Evolutionary conservation across 2,113 vertebrate species (phyloP), one percentile per base, ranked within the genome.

Genomic region (Scomber japonicus): DNA sequence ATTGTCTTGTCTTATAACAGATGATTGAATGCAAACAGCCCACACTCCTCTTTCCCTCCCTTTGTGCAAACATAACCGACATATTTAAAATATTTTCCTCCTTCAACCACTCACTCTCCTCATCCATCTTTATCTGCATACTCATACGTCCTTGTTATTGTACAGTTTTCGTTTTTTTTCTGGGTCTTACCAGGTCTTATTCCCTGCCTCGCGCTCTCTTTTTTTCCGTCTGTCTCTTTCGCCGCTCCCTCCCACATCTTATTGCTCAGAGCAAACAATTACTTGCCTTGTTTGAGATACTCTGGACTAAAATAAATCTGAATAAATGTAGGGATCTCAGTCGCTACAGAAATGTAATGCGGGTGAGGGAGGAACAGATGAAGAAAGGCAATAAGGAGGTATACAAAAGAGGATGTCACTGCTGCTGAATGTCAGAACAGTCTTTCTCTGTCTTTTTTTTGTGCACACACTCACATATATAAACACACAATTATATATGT

Each of bases 181-280:
- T 68, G 59, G 71, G 49, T 78, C 75, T 83, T 60, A 63, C 55
- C 84, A 40, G 35, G 35, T 9, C 35, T 61, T 50, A 68, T 63
- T 75, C 45, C 35, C 51, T 14, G 49, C 56, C 63, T 75, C 62
- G 57, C 27, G 15, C 31, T 74, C 12, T 65, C 19, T 48, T n/a
- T 61, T 60, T 54, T 60, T 54, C 27, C 24, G 40, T 82, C 71
- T 66, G 8, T 35, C 44, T 50, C 80, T 50, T 67, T 71, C 63
- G 5, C 30, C 2, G 9, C 81, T 68, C 62, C 75, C 69, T 61
- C 87, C 74, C 51, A 85, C 64, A 67, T 78, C 55, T 83, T 70
- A 61, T 70, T 56, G 76, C 91, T 88, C 70, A 59, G 84, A 86
- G 82, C 87, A 84, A 93, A 89, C 87, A 90, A 86, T 89, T 75